Evolutionary conservation across 2,888 invertebrate species (phyloP).

Genomic region (Noctua janthe): DNA sequence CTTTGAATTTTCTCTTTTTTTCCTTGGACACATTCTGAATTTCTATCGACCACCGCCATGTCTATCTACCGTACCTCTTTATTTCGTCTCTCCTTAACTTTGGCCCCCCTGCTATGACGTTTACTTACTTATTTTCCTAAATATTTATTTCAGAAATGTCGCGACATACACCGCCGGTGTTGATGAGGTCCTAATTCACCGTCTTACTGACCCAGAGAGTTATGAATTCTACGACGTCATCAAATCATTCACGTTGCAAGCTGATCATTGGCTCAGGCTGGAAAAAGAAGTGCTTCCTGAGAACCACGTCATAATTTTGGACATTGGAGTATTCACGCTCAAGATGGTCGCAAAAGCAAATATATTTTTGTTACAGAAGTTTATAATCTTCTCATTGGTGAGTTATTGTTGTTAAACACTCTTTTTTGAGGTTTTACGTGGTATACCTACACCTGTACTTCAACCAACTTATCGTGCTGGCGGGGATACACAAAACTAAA

Average conservation of each 20-base stretch:
- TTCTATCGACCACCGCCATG: background rate
- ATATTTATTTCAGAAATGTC: constrained; percentile 73
- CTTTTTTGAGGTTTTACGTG: no score
- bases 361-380: constrained; percentile 82
- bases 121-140: background rate
- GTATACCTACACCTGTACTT: no score
- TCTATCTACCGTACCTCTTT: background rate
- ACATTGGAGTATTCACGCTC: constrained; percentile 78
- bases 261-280: constrained; percentile 79
- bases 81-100: background rate
- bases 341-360: constrained; percentile 80
- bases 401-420: constrained; percentile 54
- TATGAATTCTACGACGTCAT: constrained; percentile 80
- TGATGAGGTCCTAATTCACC: constrained; percentile 80
- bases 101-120: background rate
- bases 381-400: constrained; percentile 81
- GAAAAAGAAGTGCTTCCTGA: constrained; percentile 72
- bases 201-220: constrained; percentile 75
- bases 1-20: background rate
- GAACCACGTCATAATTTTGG: constrained; percentile 81
- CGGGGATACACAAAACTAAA: no score
- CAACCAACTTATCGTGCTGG: no score
- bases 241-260: constrained; percentile 78
- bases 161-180: constrained; percentile 73
- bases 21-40: background rate